Conservation (phyloP, 2,888 invertebrate species). For the Conchocele bisecta region DNA sequence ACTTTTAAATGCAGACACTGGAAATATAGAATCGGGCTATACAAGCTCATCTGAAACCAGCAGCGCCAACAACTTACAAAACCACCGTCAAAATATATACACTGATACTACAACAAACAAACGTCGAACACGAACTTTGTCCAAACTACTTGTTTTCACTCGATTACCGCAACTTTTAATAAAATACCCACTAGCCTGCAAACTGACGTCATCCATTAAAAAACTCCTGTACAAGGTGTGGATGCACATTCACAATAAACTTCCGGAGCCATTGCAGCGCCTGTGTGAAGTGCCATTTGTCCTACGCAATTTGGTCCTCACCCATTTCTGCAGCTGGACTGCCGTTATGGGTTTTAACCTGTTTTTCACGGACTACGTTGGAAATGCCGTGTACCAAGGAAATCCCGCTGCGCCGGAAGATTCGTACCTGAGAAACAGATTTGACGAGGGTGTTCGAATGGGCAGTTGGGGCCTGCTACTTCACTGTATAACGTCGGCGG, state of each 20-base stretch:
- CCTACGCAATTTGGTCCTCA: constrained; percentile 92
- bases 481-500: constrained; percentile 88
- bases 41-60: too few relatives aligned
- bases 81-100: not conserved
- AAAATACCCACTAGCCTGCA: constrained; percentile 31
- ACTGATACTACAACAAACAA: not conserved
- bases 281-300: constrained; percentile 90
- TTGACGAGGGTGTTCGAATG: constrained; percentile 96
- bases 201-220: constrained; percentile 37
- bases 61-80: not conserved
- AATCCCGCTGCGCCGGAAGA: constrained; percentile 86
- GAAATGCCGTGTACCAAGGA: constrained; percentile 94
- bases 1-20: not conserved
- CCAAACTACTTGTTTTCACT: not conserved
- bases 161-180: too few relatives aligned
- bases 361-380: constrained; percentile 98
- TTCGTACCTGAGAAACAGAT: constrained; percentile 83
- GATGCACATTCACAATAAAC: constrained; percentile 58
- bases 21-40: not conserved
- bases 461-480: constrained; percentile 99
- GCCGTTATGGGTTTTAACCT: constrained; percentile 97
- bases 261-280: constrained; percentile 69
- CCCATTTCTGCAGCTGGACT: constrained; percentile 99
- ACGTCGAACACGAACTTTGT: not conserved
- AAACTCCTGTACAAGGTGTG: constrained; percentile 50